A percentile compares a stretch with the other conserved stretches of the same genome.
These are phyloP conservation scores for Choreutis nemorana DNA, from an alignment of 2,888 invertebrate species.

Conservation along the genomic window DNA sequence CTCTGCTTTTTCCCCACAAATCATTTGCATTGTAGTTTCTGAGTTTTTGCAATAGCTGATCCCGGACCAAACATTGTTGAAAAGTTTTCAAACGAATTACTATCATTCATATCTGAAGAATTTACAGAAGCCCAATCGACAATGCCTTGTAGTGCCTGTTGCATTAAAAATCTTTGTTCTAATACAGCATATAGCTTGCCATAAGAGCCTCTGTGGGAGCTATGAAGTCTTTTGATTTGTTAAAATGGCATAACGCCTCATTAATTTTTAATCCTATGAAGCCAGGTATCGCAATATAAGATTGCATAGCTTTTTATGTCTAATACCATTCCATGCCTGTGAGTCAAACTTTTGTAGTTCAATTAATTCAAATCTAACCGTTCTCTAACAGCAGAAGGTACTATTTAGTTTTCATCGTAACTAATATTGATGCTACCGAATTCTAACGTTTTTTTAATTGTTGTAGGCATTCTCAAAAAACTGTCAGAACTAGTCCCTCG, in stretches of 20 bases:
- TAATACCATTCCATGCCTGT: slow-evolving; percentile 12
- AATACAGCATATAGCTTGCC: slow-evolving; percentile 7
- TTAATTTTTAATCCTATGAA: slow-evolving; percentile 11
- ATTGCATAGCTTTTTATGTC: slow-evolving; percentile 7
- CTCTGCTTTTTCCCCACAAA: slow-evolving; percentile 7
- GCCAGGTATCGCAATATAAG: slow-evolving; percentile 10
- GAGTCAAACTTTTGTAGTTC: slow-evolving; percentile 5
- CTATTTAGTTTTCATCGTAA: slow-evolving; percentile 3
- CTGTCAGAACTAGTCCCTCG: background rate
- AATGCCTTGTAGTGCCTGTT: slow-evolving; percentile 3
- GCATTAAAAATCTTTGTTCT: slow-evolving; percentile 2
- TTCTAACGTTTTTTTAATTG: no score
- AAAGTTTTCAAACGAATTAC: slow-evolving; percentile 7
- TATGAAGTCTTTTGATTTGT: slow-evolving; percentile 11
- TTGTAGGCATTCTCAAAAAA: no score
- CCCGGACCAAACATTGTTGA: slow-evolving; percentile 4
- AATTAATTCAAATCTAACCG: slow-evolving; percentile 1
- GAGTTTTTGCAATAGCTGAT: slow-evolving; percentile 4
- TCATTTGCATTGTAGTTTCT: slow-evolving; percentile 8
- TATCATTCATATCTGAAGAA: slow-evolving; percentile 1
- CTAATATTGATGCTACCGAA: slow-evolving; percentile 3
- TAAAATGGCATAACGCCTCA: slow-evolving; percentile 12
- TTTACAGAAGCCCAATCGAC: slow-evolving; percentile 6
- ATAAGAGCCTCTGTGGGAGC: slow-evolving; percentile 7
- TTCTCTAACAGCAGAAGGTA: slow-evolving; percentile 2